These are phyloP conservation scores for Cynopterus sphinx DNA, from an alignment of 2,797 vertebrate species.

Conservation along the genomic window DNA sequence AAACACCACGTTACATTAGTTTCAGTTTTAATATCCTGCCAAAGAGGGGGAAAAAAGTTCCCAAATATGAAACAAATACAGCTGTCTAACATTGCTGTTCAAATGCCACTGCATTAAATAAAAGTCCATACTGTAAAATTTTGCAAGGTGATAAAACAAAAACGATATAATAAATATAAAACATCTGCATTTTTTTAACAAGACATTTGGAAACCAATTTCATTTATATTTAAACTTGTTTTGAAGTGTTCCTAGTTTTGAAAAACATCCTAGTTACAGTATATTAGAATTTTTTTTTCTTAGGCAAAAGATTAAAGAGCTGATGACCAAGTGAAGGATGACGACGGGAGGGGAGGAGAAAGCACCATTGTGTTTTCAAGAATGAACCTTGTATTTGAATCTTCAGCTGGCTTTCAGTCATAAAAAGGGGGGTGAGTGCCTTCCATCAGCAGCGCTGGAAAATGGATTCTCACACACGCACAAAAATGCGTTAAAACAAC, in stretches of 20 bases:
- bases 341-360: slow-evolving; percentile 22
- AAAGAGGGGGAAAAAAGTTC: slow-evolving; percentile 70
- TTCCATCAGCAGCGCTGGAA: slow-evolving; percentile 77
- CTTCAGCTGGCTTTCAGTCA: slow-evolving; percentile 81
- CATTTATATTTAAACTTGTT: slow-evolving; percentile 86
- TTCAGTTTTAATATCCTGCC: slow-evolving; percentile 86
- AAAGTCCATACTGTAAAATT: slow-evolving; percentile 86
- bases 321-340: slow-evolving; percentile 72
- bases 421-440: slow-evolving; percentile 69
- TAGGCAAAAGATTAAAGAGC: slow-evolving; percentile 82
- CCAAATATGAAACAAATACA: slow-evolving; percentile 83
- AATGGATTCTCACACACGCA: slow-evolving; percentile 75
- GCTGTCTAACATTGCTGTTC: slow-evolving; percentile 85
- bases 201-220: slow-evolving; percentile 85
- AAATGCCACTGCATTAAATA: slow-evolving; percentile 85
- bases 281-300: slow-evolving; percentile 75
- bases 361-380: slow-evolving; percentile 74
- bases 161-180: slow-evolving; percentile 87
- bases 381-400: slow-evolving; percentile 75
- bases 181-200: slow-evolving; percentile 86
- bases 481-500: slow-evolving; percentile 82
- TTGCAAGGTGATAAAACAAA: slow-evolving; percentile 88
- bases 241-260: slow-evolving; percentile 83
- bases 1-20: slow-evolving; percentile 84
- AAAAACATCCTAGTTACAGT: slow-evolving; percentile 82